Percentiles rank a stretch among this genome's conserved stretches.
Conservation (phyloP, 1,140 invertebrate species). For the Trichoplusia ni region DNA sequence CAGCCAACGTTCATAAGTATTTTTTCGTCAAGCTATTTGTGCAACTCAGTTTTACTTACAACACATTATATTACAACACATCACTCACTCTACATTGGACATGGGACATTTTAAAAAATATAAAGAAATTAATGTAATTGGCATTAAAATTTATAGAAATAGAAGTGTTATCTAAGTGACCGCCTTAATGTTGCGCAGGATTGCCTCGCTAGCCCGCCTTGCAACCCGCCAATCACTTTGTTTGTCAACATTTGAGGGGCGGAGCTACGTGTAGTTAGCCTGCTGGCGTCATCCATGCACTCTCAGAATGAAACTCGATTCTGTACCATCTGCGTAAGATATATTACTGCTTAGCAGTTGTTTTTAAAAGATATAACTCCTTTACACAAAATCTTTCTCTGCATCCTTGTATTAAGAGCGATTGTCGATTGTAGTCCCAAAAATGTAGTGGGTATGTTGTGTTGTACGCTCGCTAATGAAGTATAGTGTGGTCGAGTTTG, state of each 20-base stretch:
- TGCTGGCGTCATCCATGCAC: constrained; percentile 13
- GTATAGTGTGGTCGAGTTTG: constrained; percentile 75
- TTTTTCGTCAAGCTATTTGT: too few species aligned
- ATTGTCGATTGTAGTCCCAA: constrained; percentile 34
- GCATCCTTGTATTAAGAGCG: constrained; percentile 34
- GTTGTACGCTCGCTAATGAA: constrained; percentile 76
- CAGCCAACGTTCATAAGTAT: too few species aligned
- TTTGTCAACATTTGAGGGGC: constrained; percentile 68
- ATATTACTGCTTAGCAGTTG: constrained; percentile 30
- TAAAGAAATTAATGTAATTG: constrained; percentile 23
- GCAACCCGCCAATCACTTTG: constrained; percentile 70
- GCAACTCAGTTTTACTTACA: too few species aligned
- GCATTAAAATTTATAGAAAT: constrained; percentile 39
- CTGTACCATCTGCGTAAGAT: constrained; percentile 33
- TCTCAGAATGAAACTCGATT: constrained; percentile 31
- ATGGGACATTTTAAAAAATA: neutral
- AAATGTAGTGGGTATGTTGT: constrained; percentile 64
- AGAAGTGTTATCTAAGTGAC: constrained; percentile 48
- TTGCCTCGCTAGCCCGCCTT: constrained; percentile 56
- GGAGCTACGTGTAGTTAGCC: constrained; percentile 50
- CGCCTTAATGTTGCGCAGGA: constrained; percentile 70
- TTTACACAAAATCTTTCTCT: constrained; percentile 42
- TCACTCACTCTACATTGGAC: too few species aligned
- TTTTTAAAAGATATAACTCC: constrained; percentile 28
- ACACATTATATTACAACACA: too few species aligned